Base-by-base conservation (phyloP, 1,140 invertebrate species). In the Cydia strobilella region DNA sequence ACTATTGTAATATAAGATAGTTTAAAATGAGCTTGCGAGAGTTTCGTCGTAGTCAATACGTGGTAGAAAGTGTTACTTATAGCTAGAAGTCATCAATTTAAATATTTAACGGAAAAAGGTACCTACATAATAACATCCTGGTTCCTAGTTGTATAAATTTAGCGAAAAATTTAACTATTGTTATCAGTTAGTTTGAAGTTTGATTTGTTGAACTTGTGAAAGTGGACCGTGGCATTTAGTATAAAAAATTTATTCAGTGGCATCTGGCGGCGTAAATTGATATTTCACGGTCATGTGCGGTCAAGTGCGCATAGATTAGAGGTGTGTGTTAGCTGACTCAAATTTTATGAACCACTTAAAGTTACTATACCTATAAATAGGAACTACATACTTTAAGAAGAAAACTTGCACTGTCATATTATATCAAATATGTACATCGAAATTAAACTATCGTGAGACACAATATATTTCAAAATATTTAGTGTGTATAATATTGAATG, bases 181-280 rank as follows among this genome's bases (percentile, higher is more conserved):
- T 45, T 13, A 45, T 12, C 2, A 15, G 3, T n/a, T n/a, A n/a
- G n/a, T n/a, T n/a, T n/a, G n/a, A n/a, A 45, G 42, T 45, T 45
- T 3, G 12, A 42, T 42, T 42, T 13, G 39, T 42, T 13, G 39
- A 12, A 13, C 39, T 10, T 12, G 39, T 59, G 51, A 59, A 59
- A 59, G 20, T 59, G 54, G 10, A 59, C 3, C 54, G 54, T 23
- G 48, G n/a, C 51, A 54, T 23, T 20, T 23, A 9, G 18, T 23
- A 23, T 6, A 59, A 59, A 23, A 59, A 59, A 2, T 23, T 59
- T 20, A 59, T 12, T 59, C 20, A 59, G 20, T 20, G 54, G 54
- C 54, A 59, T 23, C 54, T 59, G 54, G 54, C 20, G 54, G 20
- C 20, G 54, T 59, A 12, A 59, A 59, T 59, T 59, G 54, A 59